Evolutionary conservation across 2,797 vertebrate genomes (phyloP).

Genomic region (Crenichthys baileyi): DNA sequence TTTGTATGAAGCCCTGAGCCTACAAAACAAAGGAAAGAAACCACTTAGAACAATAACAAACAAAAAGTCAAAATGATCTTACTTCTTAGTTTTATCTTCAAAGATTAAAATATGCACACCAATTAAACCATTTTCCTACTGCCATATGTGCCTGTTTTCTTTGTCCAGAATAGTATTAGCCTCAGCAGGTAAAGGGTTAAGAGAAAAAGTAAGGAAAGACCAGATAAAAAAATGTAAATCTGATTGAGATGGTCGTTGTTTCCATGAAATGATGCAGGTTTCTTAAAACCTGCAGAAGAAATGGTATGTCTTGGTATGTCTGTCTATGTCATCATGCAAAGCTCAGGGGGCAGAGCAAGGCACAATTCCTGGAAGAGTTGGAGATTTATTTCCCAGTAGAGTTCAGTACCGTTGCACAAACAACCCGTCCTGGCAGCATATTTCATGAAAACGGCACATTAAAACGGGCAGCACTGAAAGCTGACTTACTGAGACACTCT

Average conservation of each 20-base stretch:
- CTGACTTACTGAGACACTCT: constrained; percentile 86
- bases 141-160: no score
- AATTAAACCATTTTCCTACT: neutral
- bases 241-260: constrained; percentile 6
- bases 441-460: constrained; percentile 11
- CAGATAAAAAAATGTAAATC: neutral
- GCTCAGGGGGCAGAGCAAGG: constrained; percentile 5
- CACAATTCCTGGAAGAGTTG: constrained; percentile 9
- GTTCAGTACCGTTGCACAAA: constrained; percentile 23
- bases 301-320: neutral
- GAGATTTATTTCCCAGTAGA: constrained; percentile 22
- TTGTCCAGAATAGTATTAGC: no score
- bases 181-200: no score
- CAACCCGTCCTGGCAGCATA: neutral
- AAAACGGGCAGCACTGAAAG: neutral
- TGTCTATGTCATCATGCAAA: neutral
- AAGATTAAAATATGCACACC: neutral
- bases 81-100: neutral
- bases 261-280: constrained; percentile 31
- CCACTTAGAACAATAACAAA: neutral
- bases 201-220: no score
- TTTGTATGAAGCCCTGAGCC: neutral
- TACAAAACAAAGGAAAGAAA: neutral
- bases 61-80: neutral
- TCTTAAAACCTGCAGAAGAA: constrained; percentile 2